phyloP scores from a whole-genome alignment of 53 echinoderm and acorn worm species.

The Zoroaster sp. region DNA sequence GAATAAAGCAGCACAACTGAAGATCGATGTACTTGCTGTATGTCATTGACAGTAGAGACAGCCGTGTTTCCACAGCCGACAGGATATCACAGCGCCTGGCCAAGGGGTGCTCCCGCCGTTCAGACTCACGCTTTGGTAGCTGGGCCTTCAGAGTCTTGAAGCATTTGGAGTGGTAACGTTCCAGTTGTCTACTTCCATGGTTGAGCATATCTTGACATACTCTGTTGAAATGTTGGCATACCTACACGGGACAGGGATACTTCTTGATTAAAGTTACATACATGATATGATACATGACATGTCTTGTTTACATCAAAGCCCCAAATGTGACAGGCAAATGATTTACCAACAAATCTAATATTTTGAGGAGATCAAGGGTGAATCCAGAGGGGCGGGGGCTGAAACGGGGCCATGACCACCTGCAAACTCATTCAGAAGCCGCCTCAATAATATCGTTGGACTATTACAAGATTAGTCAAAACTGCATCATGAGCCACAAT shows the following conservation, averaged over 20 bases:
- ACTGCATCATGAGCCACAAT: too few relatives aligned
- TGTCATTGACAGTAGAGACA: slow-evolving; percentile 98
- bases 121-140: slow-evolving; percentile 91
- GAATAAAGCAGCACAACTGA: slow-evolving; percentile 93
- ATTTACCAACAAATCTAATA: too few relatives aligned
- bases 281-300: too few relatives aligned
- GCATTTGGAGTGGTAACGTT: slow-evolving; percentile 78
- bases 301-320: too few relatives aligned
- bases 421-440: too few relatives aligned
- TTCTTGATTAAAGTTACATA: too few relatives aligned
- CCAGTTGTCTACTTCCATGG: slow-evolving; percentile 80
- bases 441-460: too few relatives aligned
- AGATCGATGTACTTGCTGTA: slow-evolving; percentile 96
- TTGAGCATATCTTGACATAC: slow-evolving; percentile 86
- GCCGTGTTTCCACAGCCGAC: slow-evolving; percentile 92
- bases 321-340: too few relatives aligned
- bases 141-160: slow-evolving; percentile 83
- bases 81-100: slow-evolving; percentile 94
- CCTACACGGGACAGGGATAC: slow-evolving; percentile 32
- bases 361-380: too few relatives aligned
- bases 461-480: not conserved
- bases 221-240: slow-evolving; percentile 78
- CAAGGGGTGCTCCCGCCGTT: slow-evolving; percentile 86
- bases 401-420: too few relatives aligned
- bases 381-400: too few relatives aligned